Base-by-base conservation (phyloP, 2,113 vertebrate species). In the Nothocercus julius region DNA sequence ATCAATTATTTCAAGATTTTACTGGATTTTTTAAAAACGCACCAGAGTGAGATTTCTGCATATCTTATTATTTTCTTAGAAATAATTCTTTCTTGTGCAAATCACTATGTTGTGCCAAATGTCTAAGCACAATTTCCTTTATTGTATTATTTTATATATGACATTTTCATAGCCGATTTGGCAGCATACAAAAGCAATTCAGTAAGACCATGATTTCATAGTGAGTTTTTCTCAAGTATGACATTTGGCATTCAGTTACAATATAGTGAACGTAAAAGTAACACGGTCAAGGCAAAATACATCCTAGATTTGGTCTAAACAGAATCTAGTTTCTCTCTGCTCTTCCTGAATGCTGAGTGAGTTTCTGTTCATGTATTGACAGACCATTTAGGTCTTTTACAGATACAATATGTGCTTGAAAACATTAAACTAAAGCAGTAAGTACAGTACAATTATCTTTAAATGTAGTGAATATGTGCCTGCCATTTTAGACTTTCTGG, bases 401-500 rank as follows among this genome's bases (percentile, higher is more conserved):
- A 78, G 87, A 82, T 79, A 78, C 56, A 89, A 40, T 74, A 72
- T 53, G 40, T 96, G 89, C 89, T 95, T 94, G 56, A 84, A 82
- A 63, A 92, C 69, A 91, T 63, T 92, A 93, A 81, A 44, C 79
- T 82, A 66, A 96, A 97, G 49, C 81, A 87, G 45, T 70, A 87
- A 84, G 13, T 53, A 63, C 94, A 72, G 84, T 66, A 85, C 32
- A 59, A 85, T 88, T 95, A 87, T 63, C 66, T 89, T 92, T 87
- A 74, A 87, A 77, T 69, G 51, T 75, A 84, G 85, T 94, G 77
- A 40, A 90, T 80, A 66, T 66, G 69, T 95, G 80, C 76, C 87
- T 95, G 80, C 70, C 82, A 80, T 93, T 93, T 95, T 84, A 84
- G 86, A 90, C 83, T 85, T 96, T 96, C 91, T 86, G 82, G 92